phyloP scores from a whole-genome alignment of 2,113 vertebrate genomes.

The Struthidea cinerea region DNA sequence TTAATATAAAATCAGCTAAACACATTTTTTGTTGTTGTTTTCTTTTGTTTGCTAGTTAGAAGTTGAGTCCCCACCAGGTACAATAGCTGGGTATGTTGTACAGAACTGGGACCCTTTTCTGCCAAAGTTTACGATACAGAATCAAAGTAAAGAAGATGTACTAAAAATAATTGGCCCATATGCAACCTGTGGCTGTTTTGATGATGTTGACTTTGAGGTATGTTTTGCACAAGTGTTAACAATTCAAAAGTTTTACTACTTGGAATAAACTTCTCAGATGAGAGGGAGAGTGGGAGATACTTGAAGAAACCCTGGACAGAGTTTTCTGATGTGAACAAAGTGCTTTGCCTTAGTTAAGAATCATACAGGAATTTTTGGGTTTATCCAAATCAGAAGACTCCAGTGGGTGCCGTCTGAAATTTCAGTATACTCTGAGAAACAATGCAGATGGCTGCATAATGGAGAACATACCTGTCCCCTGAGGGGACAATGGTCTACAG shows the following conservation, averaged over 20 bases:
- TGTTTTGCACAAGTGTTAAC: neutral
- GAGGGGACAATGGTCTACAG: neutral
- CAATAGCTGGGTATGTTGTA: slow-evolving; percentile 70
- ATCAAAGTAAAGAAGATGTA: slow-evolving; percentile 75
- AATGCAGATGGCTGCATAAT: neutral
- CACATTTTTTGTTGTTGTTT: neutral
- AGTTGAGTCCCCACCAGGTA: slow-evolving; percentile 79
- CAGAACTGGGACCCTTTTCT: slow-evolving; percentile 81
- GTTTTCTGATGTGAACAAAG: neutral
- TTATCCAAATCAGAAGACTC: neutral
- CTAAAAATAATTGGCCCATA: slow-evolving; percentile 78
- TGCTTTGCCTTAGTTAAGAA: neutral
- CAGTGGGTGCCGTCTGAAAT: neutral
- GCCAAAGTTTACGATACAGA: slow-evolving; percentile 78
- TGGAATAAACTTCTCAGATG: neutral
- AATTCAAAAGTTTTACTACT: neutral
- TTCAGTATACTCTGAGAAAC: neutral
- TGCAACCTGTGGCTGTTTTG: slow-evolving; percentile 75
- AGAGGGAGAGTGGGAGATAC: neutral
- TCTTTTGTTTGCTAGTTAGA: slow-evolving; percentile 70
- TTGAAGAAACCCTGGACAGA: neutral
- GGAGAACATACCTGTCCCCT: neutral
- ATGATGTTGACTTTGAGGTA: slow-evolving; percentile 82
- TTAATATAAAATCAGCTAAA: neutral
- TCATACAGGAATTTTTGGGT: neutral